phyloP scores from a whole-genome alignment of 2,797 vertebrate species.

The Hoplostethus atlanticus region DNA sequence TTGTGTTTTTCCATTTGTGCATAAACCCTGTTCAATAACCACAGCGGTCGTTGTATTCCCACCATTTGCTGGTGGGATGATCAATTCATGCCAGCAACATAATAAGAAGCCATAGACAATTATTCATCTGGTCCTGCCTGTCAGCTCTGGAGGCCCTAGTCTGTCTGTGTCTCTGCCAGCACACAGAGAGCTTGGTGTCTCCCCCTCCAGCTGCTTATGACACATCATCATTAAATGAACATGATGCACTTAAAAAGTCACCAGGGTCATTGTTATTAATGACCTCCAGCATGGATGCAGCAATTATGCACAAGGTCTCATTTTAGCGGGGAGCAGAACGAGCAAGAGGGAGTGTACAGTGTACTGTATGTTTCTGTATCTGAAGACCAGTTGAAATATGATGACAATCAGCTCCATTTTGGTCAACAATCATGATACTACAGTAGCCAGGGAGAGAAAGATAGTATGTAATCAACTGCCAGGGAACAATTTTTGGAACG shows the following conservation, averaged over 20 bases:
- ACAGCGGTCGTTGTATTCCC: slow-evolving; percentile 57
- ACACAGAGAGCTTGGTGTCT: slow-evolving; percentile 60
- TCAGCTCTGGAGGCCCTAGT: slow-evolving; percentile 73
- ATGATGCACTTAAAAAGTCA: slow-evolving; percentile 76
- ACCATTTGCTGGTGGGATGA: slow-evolving; percentile 74
- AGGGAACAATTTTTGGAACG: no score
- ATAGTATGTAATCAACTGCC: no score
- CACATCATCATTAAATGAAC: slow-evolving; percentile 76
- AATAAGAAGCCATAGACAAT: slow-evolving; percentile 79
- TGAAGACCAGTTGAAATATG: background rate
- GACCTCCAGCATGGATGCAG: slow-evolving; percentile 62
- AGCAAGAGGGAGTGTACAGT: slow-evolving; percentile 36
- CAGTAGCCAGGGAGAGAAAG: no score
- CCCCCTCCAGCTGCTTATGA: slow-evolving; percentile 70
- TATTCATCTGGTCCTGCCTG: slow-evolving; percentile 77
- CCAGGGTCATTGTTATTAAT: slow-evolving; percentile 76
- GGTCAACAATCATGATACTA: background rate
- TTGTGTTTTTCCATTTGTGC: slow-evolving; percentile 56
- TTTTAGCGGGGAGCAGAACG: slow-evolving; percentile 60
- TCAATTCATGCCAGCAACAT: slow-evolving; percentile 74
- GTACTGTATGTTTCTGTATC: background rate
- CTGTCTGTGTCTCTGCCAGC: slow-evolving; percentile 52
- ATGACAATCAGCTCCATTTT: background rate
- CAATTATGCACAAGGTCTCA: slow-evolving; percentile 60
- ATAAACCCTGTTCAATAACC: slow-evolving; percentile 71